Percentiles rank a stretch among this genome's conserved stretches.
Conservation (phyloP, 2,888 invertebrate species). For the Labia minor region DNA sequence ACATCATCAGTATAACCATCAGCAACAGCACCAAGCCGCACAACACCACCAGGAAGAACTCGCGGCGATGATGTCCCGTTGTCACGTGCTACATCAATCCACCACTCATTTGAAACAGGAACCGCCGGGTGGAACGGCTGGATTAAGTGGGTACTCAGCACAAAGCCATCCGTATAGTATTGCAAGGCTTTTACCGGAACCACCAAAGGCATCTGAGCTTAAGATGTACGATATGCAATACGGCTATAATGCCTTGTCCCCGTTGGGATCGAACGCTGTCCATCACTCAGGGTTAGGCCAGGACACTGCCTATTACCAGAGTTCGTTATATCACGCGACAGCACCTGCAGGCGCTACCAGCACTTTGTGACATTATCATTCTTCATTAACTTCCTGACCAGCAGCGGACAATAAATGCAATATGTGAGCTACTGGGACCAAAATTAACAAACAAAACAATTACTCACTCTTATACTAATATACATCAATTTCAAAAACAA, state of each 20-base stretch:
- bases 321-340: conserved; percentile 54
- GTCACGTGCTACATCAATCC: conserved; percentile 40
- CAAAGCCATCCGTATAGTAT: conserved; percentile 90
- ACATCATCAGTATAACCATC: conserved; percentile 41
- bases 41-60: conserved; percentile 45
- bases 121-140: conserved; percentile 38
- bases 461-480: too few relatives aligned
- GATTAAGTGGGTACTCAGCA: conserved; percentile 47
- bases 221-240: conserved; percentile 73
- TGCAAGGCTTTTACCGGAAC: conserved; percentile 80
- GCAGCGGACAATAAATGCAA: neutral
- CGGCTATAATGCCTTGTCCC: conserved; percentile 34
- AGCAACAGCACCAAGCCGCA: conserved; percentile 39
- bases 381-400: neutral
- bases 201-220: conserved; percentile 62
- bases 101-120: conserved; percentile 61
- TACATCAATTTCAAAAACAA: too few relatives aligned
- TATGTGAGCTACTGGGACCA: neutral
- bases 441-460: neutral
- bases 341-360: conserved; percentile 57
- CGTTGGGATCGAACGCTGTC: conserved; percentile 24
- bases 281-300: conserved; percentile 39
- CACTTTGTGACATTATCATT: conserved; percentile 66
- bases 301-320: conserved; percentile 71
- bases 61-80: conserved; percentile 53